Conservation (phyloP, 2,797 vertebrate genomes). For the Gadopsis bispinosus region DNA sequence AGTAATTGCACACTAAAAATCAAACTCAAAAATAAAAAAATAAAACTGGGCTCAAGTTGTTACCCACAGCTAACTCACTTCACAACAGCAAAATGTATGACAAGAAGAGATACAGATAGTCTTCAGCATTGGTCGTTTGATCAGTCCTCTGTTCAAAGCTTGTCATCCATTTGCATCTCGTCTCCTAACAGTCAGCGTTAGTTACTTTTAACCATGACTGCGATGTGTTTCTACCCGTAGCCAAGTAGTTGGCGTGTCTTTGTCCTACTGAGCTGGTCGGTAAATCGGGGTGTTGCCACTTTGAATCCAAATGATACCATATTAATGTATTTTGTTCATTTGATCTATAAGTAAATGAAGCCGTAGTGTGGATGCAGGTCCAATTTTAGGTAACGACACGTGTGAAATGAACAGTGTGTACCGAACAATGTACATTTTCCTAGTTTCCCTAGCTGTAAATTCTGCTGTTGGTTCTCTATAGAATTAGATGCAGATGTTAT, state of each 20-base stretch:
- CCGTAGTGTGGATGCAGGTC: not conserved
- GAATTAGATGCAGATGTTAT: constrained; percentile 33
- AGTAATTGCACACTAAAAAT: too few species aligned
- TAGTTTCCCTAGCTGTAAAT: not conserved
- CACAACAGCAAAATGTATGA: not conserved
- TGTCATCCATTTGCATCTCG: not conserved
- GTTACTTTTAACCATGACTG: not conserved
- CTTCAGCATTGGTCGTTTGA: too few species aligned
- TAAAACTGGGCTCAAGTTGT: too few species aligned
- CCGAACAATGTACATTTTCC: not conserved
- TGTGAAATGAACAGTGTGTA: not conserved
- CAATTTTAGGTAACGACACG: not conserved
- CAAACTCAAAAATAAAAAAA: too few species aligned
- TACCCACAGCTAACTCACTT: too few species aligned
- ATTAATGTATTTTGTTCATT: not conserved
- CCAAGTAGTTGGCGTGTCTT: not conserved
- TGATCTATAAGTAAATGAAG: constrained; percentile 25
- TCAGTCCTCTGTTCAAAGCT: not conserved
- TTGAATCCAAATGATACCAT: not conserved
- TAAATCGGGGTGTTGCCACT: not conserved
- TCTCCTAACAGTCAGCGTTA: not conserved
- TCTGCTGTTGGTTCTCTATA: constrained; percentile 2
- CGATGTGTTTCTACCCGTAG: not conserved
- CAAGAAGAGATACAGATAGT: too few species aligned
- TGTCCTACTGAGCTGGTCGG: not conserved